phyloP scores from a whole-genome alignment of 2,888 invertebrate genomes.

The Aporophyla lueneburgensis region DNA sequence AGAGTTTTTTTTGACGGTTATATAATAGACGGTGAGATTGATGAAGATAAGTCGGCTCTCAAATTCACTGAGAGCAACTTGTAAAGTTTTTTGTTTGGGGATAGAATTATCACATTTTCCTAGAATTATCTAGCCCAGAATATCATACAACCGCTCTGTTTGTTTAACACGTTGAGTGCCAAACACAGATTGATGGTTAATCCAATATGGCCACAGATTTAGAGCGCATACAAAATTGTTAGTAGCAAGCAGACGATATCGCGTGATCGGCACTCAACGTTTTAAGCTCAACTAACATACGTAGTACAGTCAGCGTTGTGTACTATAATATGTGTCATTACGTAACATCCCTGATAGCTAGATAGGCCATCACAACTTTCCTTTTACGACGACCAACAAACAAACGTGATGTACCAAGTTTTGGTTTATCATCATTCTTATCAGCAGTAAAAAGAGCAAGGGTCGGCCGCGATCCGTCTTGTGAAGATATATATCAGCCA shows the following conservation, averaged over 20 bases:
- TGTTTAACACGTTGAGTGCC: too few relatives aligned
- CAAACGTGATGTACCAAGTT: constrained; percentile 60
- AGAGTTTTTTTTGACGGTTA: not conserved
- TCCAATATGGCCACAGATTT: too few relatives aligned
- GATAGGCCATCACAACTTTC: constrained; percentile 55
- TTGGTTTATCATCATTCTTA: constrained; percentile 57
- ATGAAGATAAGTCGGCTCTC: not conserved
- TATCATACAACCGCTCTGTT: constrained; percentile 3
- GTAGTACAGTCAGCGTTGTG: constrained; percentile 34
- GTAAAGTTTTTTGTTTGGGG: not conserved
- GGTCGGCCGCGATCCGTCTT: constrained; percentile 61
- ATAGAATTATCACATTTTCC: not conserved
- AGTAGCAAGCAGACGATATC: too few relatives aligned
- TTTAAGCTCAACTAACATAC: constrained; percentile 25
- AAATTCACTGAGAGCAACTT: not conserved
- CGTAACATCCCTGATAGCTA: constrained; percentile 37
- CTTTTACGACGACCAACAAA: constrained; percentile 59
- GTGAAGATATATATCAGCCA: constrained; percentile 57
- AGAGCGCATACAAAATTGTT: too few relatives aligned
- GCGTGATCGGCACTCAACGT: too few relatives aligned
- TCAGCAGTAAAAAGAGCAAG: constrained; percentile 58
- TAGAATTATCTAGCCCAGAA: not conserved
- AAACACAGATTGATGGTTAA: too few relatives aligned
- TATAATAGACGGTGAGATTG: constrained; percentile 12
- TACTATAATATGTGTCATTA: constrained; percentile 36